Evolutionary conservation across 2,797 vertebrate genomes (phyloP).

Genomic region (Silurus aristotelis): DNA sequence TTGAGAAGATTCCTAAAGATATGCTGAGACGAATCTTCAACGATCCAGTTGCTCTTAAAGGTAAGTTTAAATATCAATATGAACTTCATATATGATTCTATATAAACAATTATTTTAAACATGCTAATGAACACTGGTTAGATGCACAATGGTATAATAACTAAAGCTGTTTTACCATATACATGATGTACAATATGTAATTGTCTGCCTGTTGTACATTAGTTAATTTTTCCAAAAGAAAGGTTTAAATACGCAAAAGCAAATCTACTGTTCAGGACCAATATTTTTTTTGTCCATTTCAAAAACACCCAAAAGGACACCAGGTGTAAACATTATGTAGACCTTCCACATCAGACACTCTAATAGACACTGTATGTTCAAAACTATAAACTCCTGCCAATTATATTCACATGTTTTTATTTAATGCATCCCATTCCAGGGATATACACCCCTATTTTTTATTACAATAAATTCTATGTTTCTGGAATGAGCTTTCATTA

Average conservation of each 20-base stretch:
- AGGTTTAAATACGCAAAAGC: not conserved
- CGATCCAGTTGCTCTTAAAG: constrained; percentile 90
- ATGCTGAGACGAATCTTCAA: constrained; percentile 90
- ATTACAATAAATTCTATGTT: not conserved
- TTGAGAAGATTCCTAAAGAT: constrained; percentile 87
- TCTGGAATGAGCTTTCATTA: not conserved
- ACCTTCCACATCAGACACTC: not conserved
- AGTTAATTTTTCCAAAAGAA: not conserved
- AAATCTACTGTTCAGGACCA: not conserved
- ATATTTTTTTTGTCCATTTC: not conserved
- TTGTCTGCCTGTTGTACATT: not conserved
- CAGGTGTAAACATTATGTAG: not conserved
- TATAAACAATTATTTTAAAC: not conserved
- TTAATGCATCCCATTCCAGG: not conserved
- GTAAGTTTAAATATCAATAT: constrained; percentile 65
- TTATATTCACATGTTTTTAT: not conserved
- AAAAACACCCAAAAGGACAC: not conserved
- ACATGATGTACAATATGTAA: not conserved
- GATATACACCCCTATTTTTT: not conserved
- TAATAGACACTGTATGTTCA: not conserved
- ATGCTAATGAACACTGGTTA: not conserved
- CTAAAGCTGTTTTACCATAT: not conserved
- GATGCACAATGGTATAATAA: not conserved
- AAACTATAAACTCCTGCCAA: not conserved
- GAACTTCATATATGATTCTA: not conserved